A percentile compares a stretch with the other conserved stretches of the same genome.
Evolutionary conservation across 2,113 vertebrate species (phyloP).

Genomic region (Clarias macrocephalus): DNA sequence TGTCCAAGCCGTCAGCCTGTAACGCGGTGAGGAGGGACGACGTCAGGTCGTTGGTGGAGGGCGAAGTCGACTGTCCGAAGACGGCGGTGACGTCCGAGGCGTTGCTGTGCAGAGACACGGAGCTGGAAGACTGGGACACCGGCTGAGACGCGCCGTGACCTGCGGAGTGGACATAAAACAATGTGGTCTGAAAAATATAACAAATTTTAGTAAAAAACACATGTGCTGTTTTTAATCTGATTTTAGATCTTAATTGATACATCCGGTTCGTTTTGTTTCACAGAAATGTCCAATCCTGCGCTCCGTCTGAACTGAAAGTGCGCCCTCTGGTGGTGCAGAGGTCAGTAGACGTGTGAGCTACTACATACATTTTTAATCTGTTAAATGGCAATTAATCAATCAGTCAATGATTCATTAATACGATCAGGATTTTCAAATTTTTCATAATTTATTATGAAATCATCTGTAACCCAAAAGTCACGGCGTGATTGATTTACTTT

Average conservation of each 20-base stretch:
- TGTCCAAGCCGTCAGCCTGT: slow-evolving; percentile 72
- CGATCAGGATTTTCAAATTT: too few relatives aligned
- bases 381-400: too few relatives aligned
- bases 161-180: slow-evolving; percentile 52
- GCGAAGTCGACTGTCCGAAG: slow-evolving; percentile 75
- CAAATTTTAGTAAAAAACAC: not conserved
- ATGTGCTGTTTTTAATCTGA: not conserved
- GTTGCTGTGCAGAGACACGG: slow-evolving; percentile 76
- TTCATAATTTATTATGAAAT: too few relatives aligned
- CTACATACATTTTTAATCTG: too few relatives aligned
- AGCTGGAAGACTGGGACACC: slow-evolving; percentile 78
- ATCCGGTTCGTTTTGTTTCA: not conserved
- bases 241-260: not conserved
- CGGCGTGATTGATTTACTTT: not conserved
- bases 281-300: not conserved
- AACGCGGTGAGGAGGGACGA: slow-evolving; percentile 71
- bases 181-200: not conserved
- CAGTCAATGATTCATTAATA: too few relatives aligned
- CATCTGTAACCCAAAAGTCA: not conserved
- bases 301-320: too few relatives aligned
- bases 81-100: slow-evolving; percentile 75
- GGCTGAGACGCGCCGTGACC: slow-evolving; percentile 66
- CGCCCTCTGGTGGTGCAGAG: too few relatives aligned
- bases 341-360: too few relatives aligned
- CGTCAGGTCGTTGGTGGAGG: slow-evolving; percentile 75